Evolutionary conservation across 2,888 invertebrate species (phyloP).

Genomic region (Gastracanthus pulcherrimus): DNA sequence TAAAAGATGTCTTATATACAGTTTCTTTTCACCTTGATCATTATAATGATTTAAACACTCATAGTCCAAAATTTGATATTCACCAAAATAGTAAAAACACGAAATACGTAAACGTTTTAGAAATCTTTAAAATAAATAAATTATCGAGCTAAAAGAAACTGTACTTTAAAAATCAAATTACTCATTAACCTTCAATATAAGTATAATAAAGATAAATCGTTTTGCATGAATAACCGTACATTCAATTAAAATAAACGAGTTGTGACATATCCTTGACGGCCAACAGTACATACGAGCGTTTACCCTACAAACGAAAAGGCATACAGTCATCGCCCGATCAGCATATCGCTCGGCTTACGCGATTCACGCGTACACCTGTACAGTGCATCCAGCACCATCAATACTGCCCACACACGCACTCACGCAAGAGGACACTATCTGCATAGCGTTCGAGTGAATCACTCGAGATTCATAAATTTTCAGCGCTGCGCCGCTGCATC

Average conservation of each 20-base stretch:
- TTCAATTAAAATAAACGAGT: background rate
- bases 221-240: background rate
- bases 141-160: too few species aligned
- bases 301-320: background rate
- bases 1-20: too few species aligned
- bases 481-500: too few species aligned
- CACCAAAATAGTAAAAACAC: too few species aligned
- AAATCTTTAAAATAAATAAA: too few species aligned
- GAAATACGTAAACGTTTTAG: too few species aligned
- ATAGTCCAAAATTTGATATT: too few species aligned
- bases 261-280: background rate
- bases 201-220: background rate
- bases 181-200: background rate
- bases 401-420: too few species aligned
- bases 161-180: background rate
- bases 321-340: background rate
- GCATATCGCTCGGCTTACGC: background rate
- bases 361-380: too few species aligned
- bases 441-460: slow-evolving; percentile 9
- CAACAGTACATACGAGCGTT: background rate
- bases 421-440: background rate
- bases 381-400: background rate
- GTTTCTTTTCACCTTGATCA: too few species aligned
- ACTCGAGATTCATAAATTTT: slow-evolving; percentile 16
- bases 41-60: too few species aligned